Evolutionary conservation across 2,113 vertebrate species (phyloP).

Genomic region (Zootoca vivipara): DNA sequence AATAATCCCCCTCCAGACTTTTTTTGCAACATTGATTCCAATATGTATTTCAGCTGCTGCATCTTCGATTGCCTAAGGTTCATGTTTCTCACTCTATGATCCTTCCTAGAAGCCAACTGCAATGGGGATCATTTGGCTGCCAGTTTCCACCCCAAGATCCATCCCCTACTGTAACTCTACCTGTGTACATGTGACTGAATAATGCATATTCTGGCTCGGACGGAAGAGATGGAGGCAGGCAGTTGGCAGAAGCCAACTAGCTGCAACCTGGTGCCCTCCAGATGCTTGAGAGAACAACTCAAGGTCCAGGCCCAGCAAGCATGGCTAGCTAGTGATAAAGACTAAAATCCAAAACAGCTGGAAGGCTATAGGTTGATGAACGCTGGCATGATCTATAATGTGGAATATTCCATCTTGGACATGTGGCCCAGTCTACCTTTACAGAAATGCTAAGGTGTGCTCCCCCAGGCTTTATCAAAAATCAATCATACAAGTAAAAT

Average conservation of each 20-base stretch:
- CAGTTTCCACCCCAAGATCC: background rate
- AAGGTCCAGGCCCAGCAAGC: no score
- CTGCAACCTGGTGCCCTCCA: background rate
- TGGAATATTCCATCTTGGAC: background rate
- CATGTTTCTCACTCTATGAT: background rate
- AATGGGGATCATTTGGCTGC: background rate
- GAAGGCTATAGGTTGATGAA: background rate
- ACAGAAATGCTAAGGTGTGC: background rate
- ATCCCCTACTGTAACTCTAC: no score
- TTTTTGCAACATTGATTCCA: background rate
- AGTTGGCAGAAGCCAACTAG: background rate
- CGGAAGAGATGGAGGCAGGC: background rate
- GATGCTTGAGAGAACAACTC: background rate
- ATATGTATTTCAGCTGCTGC: background rate
- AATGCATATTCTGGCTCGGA: background rate
- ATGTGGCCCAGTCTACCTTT: background rate
- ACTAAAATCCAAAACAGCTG: no score
- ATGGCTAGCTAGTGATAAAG: no score
- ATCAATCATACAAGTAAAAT: background rate
- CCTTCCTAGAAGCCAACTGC: background rate
- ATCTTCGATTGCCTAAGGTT: background rate
- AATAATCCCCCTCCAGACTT: background rate
- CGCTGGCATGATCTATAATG: background rate
- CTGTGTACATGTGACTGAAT: background rate
- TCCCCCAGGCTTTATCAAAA: background rate